Evolutionary conservation across 2,888 invertebrate species (phyloP), one percentile per base, ranked within the genome.

Genomic region (Tetramorium bicarinatum): DNA sequence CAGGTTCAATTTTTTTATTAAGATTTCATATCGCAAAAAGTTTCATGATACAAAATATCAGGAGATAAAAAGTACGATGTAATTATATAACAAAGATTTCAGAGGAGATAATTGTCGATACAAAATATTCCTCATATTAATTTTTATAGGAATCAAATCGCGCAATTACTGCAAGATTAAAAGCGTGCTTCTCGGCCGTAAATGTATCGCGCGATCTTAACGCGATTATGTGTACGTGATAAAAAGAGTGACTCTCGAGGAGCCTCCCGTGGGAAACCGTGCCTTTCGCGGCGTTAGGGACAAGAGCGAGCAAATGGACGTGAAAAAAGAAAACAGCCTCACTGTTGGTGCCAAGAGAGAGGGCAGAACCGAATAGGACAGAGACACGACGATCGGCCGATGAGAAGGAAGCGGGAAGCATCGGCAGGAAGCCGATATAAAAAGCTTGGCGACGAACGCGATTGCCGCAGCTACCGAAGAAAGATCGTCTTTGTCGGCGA

Each of bases 401-500:
- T 61, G 79, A 64, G 87, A 84, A 86, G 87, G 89, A 86, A 87
- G 86, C 83, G 84, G 83, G 85, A 80, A 85, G 87, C 88, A 87
- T 85, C 85, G 85, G 85, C 85, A 88, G 88, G 77, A 87, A 88
- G 85, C 76, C 80, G 82, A 89, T 87, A 92, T 91, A 93, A 94
- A 93, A 93, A 93, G 92, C 87, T 85, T 85, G 92, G 90, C 93
- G 92, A 93, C 92, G 91, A 92, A 90, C 93, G 90, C 91, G 91
- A 82, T 89, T 83, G 86, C 80, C 82, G 87, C 88, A 89, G 90
- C 91, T 89, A 85, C 89, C 85, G 84, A 87, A 87, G 90, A 87
- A 91, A 91, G 93, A 92, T 92, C 91, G 91, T 93, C 95, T 95
- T 95, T 95, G 95, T 95, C 95, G 95, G 94, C 95, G 90, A 91